Evolutionary conservation across 1,140 invertebrate genomes (phyloP).

Genomic region (Sycobia sp.): DNA sequence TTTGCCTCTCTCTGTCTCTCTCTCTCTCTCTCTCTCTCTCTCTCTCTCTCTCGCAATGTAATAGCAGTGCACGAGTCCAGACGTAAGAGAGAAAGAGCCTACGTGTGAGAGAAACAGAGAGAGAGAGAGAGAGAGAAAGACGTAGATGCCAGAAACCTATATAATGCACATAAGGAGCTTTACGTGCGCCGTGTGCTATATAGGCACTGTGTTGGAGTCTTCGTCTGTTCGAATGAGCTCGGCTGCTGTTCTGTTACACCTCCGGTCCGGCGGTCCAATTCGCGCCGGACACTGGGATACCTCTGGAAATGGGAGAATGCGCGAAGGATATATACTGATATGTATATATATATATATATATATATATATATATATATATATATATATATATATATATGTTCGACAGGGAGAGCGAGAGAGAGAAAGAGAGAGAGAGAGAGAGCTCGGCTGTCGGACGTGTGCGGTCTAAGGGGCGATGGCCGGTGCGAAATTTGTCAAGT

Average conservation of each 20-base stretch:
- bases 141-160: constrained; percentile 15
- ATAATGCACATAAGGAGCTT: constrained; percentile 32
- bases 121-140: background rate
- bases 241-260: too few relatives aligned
- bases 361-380: too few relatives aligned
- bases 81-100: too few relatives aligned
- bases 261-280: background rate
- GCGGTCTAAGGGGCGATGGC: constrained; percentile 20
- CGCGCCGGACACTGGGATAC: constrained; percentile 11
- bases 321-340: too few relatives aligned
- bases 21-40: constrained; percentile 12
- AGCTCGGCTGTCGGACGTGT: background rate
- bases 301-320: constrained; percentile 21
- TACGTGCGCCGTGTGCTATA: too few relatives aligned
- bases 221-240: too few relatives aligned
- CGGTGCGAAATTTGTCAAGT: constrained; percentile 31
- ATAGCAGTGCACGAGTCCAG: too few relatives aligned
- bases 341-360: too few relatives aligned
- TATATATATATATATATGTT: too few relatives aligned
- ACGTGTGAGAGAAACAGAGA: too few relatives aligned
- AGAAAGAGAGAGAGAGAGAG: background rate
- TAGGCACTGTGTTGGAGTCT: constrained; percentile 2
- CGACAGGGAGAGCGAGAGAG: background rate
- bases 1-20: constrained; percentile 8
- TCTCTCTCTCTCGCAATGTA: constrained; percentile 7